Conservation (phyloP, 2,113 vertebrate species). For the Struthio camelus region DNA sequence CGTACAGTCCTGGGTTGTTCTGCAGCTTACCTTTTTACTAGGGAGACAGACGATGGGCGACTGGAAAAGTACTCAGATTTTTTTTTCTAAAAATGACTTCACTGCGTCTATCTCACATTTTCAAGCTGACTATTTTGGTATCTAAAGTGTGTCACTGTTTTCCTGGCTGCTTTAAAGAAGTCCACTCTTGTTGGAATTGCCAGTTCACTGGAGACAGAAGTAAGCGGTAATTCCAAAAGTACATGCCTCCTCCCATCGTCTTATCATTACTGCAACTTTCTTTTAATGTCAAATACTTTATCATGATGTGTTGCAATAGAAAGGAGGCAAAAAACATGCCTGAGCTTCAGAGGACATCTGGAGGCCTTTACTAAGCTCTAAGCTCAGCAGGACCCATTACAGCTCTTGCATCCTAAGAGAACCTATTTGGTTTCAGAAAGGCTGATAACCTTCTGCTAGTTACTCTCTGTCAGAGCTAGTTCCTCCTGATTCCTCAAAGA, state of each 20-base stretch:
- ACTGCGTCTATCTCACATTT: neutral
- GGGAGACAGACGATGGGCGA: neutral
- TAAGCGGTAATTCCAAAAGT: neutral
- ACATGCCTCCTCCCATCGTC: neutral
- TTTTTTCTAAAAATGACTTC: neutral
- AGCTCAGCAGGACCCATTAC: neutral
- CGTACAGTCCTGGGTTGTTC: neutral
- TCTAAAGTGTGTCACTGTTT: neutral
- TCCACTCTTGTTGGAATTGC: neutral
- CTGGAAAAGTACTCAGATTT: neutral
- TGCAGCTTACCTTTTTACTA: neutral
- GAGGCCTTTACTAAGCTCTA: neutral
- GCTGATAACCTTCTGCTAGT: neutral
- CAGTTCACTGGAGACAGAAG: neutral
- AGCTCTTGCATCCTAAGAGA: neutral
- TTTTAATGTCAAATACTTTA: neutral
- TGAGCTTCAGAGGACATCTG: neutral
- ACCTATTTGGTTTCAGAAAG: neutral
- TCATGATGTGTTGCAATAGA: neutral
- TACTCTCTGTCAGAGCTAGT: neutral
- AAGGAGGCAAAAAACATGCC: neutral
- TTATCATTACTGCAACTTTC: neutral
- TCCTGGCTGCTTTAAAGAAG: neutral
- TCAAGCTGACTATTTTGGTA: neutral
- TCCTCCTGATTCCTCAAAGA: neutral